Base-by-base conservation (phyloP, 2,888 invertebrate species). In the Priocnemis perturbator region DNA sequence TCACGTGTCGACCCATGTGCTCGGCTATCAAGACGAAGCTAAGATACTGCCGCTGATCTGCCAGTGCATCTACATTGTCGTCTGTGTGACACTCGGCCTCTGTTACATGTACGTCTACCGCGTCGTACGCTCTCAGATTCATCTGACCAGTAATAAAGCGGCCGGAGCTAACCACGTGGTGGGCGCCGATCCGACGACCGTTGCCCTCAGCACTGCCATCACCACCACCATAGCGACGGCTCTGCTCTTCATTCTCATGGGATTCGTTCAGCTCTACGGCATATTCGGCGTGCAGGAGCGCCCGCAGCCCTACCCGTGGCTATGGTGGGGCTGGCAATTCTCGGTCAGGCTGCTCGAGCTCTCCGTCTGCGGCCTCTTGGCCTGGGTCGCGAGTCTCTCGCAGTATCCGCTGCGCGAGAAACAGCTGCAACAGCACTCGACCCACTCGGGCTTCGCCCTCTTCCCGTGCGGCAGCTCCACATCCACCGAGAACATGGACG, bases 281-380 rank as follows among this genome's bases (percentile, higher is more conserved):
- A 91, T 95, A 58, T 92, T 94, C 82, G 93, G 92, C 58, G 93
- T 94, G 61, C 89, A 86, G 74, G 90, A 89, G 81, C 80, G 90
- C 81, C 86, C 85, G 9, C 85, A 86, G 23, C 90, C 91, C 0
- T 89, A 90, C 70, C 90, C 91, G 72, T 98, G 98, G 98, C 91
- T 97, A 3, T 95, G 97, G 91, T 97, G 97, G 96, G 95, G 95
- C 20, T 97, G 96, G 90, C 96, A 97, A 86, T 94, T 96, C 84
- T 94, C 95, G 0, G 92, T 97, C 61, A 92, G 97, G 26, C 91
- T 97, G 5, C 92, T 97, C 62, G 98, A 98, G 89, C 93, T 97
- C 56, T 93, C 94, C n/a, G 95, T 97, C 83, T 95, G 97, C 80
- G 94, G 95, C 3, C 91, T 96, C 64, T 91, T 97, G 79, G 95